Evolutionary conservation across 2,888 invertebrate genomes (phyloP).

Genomic region (Protophormia terraenovae): DNA sequence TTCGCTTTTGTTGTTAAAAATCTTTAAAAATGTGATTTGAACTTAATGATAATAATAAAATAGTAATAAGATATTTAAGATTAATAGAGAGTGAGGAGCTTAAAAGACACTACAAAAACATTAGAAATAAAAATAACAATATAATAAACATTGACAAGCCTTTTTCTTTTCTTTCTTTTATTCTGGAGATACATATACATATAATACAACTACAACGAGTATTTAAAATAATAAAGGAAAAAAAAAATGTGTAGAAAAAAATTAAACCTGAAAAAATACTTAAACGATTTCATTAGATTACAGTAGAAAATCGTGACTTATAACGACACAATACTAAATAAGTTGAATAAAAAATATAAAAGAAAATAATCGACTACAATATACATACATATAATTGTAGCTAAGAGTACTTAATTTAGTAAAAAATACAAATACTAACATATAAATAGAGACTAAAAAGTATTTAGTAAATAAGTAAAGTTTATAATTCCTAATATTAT

Average conservation of each 20-base stretch:
- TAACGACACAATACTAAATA: constrained; percentile 49
- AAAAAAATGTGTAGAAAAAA: constrained; percentile 27
- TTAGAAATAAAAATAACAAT: constrained; percentile 57
- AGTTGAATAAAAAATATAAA: constrained; percentile 6
- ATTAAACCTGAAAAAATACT: constrained; percentile 45
- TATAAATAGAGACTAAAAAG: constrained; percentile 21
- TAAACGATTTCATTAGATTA: constrained; percentile 67
- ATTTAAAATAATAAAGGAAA: constrained; percentile 8
- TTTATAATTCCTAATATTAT: no score
- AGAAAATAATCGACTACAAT: neutral
- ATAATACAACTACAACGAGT: constrained; percentile 20
- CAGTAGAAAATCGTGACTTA: constrained; percentile 66
- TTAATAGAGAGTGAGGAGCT: constrained; percentile 35
- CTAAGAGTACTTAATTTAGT: constrained; percentile 41
- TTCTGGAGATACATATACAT: constrained; percentile 47
- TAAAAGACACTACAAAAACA: constrained; percentile 5
- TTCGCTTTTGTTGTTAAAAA: constrained; percentile 21
- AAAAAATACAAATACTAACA: neutral
- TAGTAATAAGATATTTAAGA: constrained; percentile 61
- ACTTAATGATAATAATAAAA: constrained; percentile 60
- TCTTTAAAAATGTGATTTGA: constrained; percentile 57
- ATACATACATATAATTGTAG: neutral
- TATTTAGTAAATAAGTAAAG: constrained; percentile 5
- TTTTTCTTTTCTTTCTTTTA: constrained; percentile 39
- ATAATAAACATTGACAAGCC: constrained; percentile 62